Evolutionary conservation across 2,113 vertebrate genomes (phyloP), one percentile per base, ranked within the genome.

Genomic region (Nansenia antarctica): DNA sequence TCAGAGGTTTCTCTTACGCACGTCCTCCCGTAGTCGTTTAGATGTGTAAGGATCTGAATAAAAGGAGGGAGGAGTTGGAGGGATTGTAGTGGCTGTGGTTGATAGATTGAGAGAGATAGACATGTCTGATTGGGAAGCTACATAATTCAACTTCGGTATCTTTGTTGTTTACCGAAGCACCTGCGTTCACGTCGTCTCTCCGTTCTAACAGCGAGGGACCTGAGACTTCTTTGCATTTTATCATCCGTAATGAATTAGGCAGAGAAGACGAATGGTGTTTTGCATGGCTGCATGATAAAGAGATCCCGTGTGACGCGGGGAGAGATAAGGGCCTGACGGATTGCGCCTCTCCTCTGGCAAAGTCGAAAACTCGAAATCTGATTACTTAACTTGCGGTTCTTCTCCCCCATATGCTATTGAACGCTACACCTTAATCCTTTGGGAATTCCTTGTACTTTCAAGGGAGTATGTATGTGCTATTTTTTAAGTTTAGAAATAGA

Each of bases 251-350:
- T 84, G 79, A 89, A 90, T 87, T 88, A 84, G 85, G 83, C 59
- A 63, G 63, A 62, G 83, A 90, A 90, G 91, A 92, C 78, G 85
- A 91, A 92, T 92, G 85, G 87, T 88, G 88, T 88, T 92, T 92
- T 92, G 90, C 87, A 92, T 90, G 83, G 85, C 86, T 91, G 90
- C 88, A 87, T 89, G 91, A 91, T 92, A 91, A 91, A 89, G 85
- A 89, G 85, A 85, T 85, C 75, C 83, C 70, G 37, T 74, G 86
- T 87, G 89, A 91, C 87, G 77, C 15, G 64, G 1, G 29, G n/a
- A 57, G 54, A 85, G 91, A 92, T 92, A 92, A 92, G 88, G 70
- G 57, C 62, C 78, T 91, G 89, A 92, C 86, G 79, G 85, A 92
- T 91, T 88, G 74, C 86, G 63, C 82, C 62, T 77, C 79, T 83